These are phyloP conservation scores for Heliocidaris tuberculata DNA, from an alignment of 35 echinoderm and acorn worm genomes.

Conservation along the genomic window DNA sequence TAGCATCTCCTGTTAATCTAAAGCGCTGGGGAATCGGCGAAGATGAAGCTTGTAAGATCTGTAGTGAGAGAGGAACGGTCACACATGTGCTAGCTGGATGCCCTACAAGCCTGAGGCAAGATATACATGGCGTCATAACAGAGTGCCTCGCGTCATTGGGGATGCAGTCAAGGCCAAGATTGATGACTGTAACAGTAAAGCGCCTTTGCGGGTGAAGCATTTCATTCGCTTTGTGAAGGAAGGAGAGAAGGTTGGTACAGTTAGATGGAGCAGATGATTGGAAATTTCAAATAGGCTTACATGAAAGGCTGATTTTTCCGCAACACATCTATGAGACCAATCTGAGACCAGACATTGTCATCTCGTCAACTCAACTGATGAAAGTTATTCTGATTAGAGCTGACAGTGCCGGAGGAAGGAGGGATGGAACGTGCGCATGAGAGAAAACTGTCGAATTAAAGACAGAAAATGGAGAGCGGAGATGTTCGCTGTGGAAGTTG, in stretches of 20 bases:
- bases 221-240: neutral
- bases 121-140: slow-evolving; percentile 13
- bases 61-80: neutral
- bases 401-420: too few species aligned
- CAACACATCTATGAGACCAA: too few species aligned
- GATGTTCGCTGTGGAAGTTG: neutral
- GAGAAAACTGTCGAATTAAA: neutral
- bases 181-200: neutral
- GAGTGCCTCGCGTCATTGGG: neutral
- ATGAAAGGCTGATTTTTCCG: neutral
- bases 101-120: slow-evolving; percentile 21
- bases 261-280: neutral
- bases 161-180: neutral
- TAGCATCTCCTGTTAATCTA: slow-evolving; percentile 18
- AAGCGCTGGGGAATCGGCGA: neutral
- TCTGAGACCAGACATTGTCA: too few species aligned
- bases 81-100: neutral
- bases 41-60: neutral
- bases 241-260: neutral
- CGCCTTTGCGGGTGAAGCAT: neutral
- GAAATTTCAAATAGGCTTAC: neutral
- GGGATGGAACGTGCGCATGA: too few species aligned
- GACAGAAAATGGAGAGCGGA: neutral
- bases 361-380: too few species aligned
- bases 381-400: too few species aligned